Evolutionary conservation across 2,797 vertebrate species (phyloP).

Genomic region (Coluber constrictor): DNA sequence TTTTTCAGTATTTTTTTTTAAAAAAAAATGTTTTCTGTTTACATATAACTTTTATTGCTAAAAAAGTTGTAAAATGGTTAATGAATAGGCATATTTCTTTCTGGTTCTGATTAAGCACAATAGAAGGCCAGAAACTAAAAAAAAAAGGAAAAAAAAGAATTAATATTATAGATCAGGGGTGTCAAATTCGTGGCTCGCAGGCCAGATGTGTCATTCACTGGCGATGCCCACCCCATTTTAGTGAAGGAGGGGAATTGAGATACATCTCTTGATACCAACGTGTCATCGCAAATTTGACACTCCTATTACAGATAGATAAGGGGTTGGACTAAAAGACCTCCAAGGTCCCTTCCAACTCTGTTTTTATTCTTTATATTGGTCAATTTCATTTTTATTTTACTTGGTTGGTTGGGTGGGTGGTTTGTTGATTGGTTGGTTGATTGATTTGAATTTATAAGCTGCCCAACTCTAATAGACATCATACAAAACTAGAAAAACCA

Average conservation of each 20-base stretch:
- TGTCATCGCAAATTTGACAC: too few species aligned
- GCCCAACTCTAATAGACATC: not conserved
- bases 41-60: conserved; percentile 26
- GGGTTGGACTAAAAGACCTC: not conserved
- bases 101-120: conserved; percentile 47
- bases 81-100: conserved; percentile 41
- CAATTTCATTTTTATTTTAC: conserved; percentile 30
- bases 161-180: not conserved
- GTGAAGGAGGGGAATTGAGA: too few species aligned
- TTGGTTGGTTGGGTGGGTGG: not conserved
- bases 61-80: conserved; percentile 40
- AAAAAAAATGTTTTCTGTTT: conserved; percentile 36
- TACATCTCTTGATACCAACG: too few species aligned
- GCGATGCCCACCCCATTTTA: too few species aligned
- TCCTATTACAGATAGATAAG: not conserved
- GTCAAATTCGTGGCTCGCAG: too few species aligned
- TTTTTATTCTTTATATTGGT: not conserved
- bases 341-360: not conserved
- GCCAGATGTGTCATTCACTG: too few species aligned
- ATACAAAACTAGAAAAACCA: not conserved
- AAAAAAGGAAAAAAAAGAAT: not conserved
- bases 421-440: not conserved
- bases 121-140: conserved; percentile 24
- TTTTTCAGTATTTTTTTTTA: conserved; percentile 28
- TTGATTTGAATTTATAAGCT: not conserved